Conservation (phyloP, 2,797 vertebrate species). For the Danio aesculapii region DNA sequence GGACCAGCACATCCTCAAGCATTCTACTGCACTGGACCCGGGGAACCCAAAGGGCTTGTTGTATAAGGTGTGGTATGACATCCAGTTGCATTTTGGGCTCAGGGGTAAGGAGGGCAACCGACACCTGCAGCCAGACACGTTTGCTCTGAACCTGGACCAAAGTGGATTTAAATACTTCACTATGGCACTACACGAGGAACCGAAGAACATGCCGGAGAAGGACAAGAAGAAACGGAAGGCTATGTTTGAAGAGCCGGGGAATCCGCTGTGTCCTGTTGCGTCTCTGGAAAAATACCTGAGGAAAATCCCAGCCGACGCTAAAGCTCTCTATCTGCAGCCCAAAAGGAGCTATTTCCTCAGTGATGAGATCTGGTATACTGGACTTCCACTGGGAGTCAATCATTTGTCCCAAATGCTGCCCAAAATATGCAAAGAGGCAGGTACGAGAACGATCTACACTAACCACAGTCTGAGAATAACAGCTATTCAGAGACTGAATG, state of each 20-base stretch:
- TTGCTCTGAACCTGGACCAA: slow-evolving; percentile 12
- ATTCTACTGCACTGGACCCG: slow-evolving; percentile 32
- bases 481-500: slow-evolving; percentile 23
- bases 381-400: slow-evolving; percentile 48
- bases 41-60: slow-evolving; percentile 39
- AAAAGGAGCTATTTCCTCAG: slow-evolving; percentile 35
- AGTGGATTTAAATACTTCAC: slow-evolving; percentile 49
- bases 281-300: slow-evolving; percentile 41
- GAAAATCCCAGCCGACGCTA: slow-evolving; percentile 19
- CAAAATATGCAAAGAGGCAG: slow-evolving; percentile 57
- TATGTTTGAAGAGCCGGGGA: slow-evolving; percentile 50
- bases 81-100: slow-evolving; percentile 53
- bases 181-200: slow-evolving; percentile 39
- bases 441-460: slow-evolving; percentile 23
- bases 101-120: slow-evolving; percentile 41
- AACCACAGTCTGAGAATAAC: slow-evolving; percentile 46
- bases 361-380: slow-evolving; percentile 44
- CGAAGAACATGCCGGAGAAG: slow-evolving; percentile 31
- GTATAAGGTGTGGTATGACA: slow-evolving; percentile 55
- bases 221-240: slow-evolving; percentile 23
- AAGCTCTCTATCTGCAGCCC: slow-evolving; percentile 37
- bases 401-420: slow-evolving; percentile 60
- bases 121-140: slow-evolving; percentile 46
- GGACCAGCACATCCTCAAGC: slow-evolving; percentile 34
- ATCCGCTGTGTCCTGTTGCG: slow-evolving; percentile 40